Conservation (phyloP, 1,140 invertebrate species). For the Eciton burchellii region DNA sequence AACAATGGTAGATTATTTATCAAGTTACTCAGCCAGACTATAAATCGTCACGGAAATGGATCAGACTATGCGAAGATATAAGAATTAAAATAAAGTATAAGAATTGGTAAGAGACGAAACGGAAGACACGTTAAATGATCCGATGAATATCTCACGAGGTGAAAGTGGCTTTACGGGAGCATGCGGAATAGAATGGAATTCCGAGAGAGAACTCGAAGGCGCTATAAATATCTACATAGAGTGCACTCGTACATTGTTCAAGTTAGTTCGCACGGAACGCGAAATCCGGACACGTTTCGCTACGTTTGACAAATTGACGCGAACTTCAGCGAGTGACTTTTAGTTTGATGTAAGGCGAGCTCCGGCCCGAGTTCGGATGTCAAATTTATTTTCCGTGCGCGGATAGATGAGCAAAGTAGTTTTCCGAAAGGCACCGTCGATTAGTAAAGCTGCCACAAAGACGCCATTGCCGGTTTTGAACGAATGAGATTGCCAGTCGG, state of each 20-base stretch:
- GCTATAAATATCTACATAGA: slow-evolving; percentile 40
- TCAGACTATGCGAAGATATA: too few relatives aligned
- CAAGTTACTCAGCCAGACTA: too few relatives aligned
- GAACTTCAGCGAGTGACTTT: slow-evolving; percentile 58
- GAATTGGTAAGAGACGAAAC: not conserved
- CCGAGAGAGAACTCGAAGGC: not conserved
- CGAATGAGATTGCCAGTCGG: not conserved
- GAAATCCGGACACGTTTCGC: slow-evolving; percentile 62
- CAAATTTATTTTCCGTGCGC: slow-evolving; percentile 52
- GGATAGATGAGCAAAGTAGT: slow-evolving; percentile 50
- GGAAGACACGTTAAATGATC: not conserved
- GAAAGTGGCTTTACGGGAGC: not conserved
- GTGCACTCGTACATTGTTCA: slow-evolving; percentile 53
- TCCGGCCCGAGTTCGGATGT: slow-evolving; percentile 30
- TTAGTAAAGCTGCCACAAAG: slow-evolving; percentile 31
- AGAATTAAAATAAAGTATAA: not conserved
- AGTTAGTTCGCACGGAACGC: slow-evolving; percentile 67
- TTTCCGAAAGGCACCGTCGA: slow-evolving; percentile 25
- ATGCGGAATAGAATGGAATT: slow-evolving; percentile 25
- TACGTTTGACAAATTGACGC: slow-evolving; percentile 73
- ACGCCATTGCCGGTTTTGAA: not conserved
- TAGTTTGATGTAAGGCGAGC: slow-evolving; percentile 51
- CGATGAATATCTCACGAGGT: not conserved
- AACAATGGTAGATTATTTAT: too few relatives aligned
- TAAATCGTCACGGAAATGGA: too few relatives aligned